Base-by-base conservation (phyloP, 2,888 invertebrate genomes). In the Disparrhopalites patrizii region DNA sequence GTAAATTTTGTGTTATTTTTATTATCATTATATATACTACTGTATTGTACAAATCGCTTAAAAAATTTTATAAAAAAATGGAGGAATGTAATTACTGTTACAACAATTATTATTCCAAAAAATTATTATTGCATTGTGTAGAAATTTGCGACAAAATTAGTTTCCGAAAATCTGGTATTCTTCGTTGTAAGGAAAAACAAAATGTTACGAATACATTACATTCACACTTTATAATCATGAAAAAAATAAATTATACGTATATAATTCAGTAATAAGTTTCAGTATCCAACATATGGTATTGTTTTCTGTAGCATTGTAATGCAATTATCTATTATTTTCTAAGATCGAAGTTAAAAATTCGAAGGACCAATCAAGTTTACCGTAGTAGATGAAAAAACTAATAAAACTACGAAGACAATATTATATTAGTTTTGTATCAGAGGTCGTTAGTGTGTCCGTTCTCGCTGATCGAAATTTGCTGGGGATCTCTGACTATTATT, bases 401-500 rank as follows among this genome's bases (percentile, higher is more conserved):
- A n/a, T n/a, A n/a, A n/a, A n/a, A n/a, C n/a, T n/a, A n/a, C n/a
- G n/a, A n/a, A n/a, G n/a, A n/a, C n/a, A n/a, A n/a, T n/a, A n/a
- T n/a, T n/a, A n/a, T n/a, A n/a, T n/a, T n/a, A n/a, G n/a, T n/a
- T n/a, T n/a, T n/a, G n/a, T n/a, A n/a, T n/a, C n/a, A n/a, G n/a
- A n/a, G n/a, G n/a, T n/a, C n/a, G 47, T 47, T 25, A 62, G 40
- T 63, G 63, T 30, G 43, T 63, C 13, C 63, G 33, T 28, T 63
- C 63, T 23, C 55, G 18, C 33, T 55, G 55, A 15, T 63, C 63
- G 7, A 63, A 30, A 18, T 38, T 55, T 28, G 40, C 62, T 4
- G 54, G 54, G 20, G 54, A 38, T 38, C 63, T 25, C 25, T 63
- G 63, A 56, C 63, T 63, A 27, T 55, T 55, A 36, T 56, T 56